Evolutionary conservation across 2,113 vertebrate species (phyloP), one percentile per base, ranked within the genome.

Genomic region (Coryphaenoides rupestris): DNA sequence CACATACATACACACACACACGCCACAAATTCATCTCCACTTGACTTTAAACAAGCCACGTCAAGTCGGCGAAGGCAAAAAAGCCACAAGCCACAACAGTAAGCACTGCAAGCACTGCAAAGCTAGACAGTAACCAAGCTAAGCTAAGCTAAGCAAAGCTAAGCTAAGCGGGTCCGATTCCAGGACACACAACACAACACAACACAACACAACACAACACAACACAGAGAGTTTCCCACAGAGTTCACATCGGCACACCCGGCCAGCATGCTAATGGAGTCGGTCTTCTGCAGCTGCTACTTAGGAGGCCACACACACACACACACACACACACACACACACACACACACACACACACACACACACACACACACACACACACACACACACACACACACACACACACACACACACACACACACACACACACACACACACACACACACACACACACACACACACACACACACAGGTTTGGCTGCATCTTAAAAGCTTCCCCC

Each of bases 231-330:
- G n/a, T n/a, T n/a, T n/a, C n/a, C n/a, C n/a, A n/a, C n/a, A n/a
- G n/a, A n/a, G n/a, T 70, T 47, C 63, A 63, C 69, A 80, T 84
- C 72, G 69, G 64, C 82, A 73, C 76, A 74, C 72, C 73, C n/a
- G n/a, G n/a, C n/a, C 82, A 77, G 83, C 82, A 88, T 90, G 84
- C 72, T n/a, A 85, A 90, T 88, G 88, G 84, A 64, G 62, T 75
- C 62, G 24, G 33, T n/a, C 66, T 60, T 73, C 76, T 76, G 87
- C 87, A 87, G 85, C 85, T 88, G 86, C 81, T 81, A 40, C 33
- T 40, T 40, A 40, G 33, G 58, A 58, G 56, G 50, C 62, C 70
- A 10, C 66, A 54, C 69, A 64, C 72, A 55, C 50, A 58, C 55
- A 50, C 55, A 56, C 60, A 69, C 61, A 61, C 60, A 57, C 61